Evolutionary conservation across 2,888 invertebrate species (phyloP).

Genomic region (Microctonus aethiopoides): DNA sequence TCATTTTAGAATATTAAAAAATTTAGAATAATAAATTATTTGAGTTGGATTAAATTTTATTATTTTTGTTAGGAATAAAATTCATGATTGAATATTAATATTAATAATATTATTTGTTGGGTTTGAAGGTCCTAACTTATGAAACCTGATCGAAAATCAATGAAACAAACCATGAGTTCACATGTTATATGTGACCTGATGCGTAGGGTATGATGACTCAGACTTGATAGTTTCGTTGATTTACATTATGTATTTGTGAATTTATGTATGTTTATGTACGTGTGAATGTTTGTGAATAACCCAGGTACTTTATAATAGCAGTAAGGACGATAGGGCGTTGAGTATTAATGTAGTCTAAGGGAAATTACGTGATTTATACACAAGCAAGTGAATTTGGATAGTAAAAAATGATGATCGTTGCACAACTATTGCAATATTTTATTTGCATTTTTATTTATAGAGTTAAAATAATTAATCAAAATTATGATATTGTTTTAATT

Average conservation of each 20-base stretch:
- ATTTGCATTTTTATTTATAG: too few relatives aligned
- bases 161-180: conserved; percentile 32
- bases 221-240: conserved; percentile 39
- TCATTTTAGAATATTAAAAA: too few relatives aligned
- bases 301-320: conserved; percentile 15
- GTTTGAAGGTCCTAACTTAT: too few relatives aligned
- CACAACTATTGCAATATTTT: too few relatives aligned
- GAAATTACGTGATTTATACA: conserved; percentile 40
- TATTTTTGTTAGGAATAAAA: too few relatives aligned
- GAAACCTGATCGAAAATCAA: conserved; percentile 36
- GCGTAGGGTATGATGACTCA: conserved; percentile 50
- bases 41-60: too few relatives aligned
- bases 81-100: neutral
- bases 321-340: neutral
- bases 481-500: too few relatives aligned
- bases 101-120: too few relatives aligned
- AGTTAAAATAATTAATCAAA: too few relatives aligned
- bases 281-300: conserved; percentile 4
- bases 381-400: conserved; percentile 31
- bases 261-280: neutral
- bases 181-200: conserved; percentile 49
- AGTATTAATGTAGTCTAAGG: conserved; percentile 13
- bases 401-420: conserved; percentile 30
- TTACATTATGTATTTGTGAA: neutral
- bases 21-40: too few relatives aligned